Evolutionary conservation across 2,113 vertebrate genomes (phyloP), one percentile per base, ranked within the genome.

Genomic region (Hippoglossus stenolepis): DNA sequence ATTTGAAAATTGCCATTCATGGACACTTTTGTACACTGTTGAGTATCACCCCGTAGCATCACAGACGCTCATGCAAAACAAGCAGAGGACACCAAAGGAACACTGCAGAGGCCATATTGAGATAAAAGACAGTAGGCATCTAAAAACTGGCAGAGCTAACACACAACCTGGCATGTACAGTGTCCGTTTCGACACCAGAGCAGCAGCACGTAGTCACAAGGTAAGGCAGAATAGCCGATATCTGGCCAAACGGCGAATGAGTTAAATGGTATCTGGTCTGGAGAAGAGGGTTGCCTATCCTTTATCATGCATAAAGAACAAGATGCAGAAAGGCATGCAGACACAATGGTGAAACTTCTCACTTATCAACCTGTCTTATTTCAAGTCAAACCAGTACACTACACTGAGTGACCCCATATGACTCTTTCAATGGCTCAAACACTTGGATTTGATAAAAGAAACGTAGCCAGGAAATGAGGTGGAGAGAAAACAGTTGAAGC

Each of bases 281-380:
- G 24, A 81, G 66, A 69, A 64, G 65, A 73, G 64, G 20, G 69
- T 59, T 73, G 57, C 70, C 83, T 70, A 20, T 84, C 31, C 47
- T 68, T 76, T 60, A 17, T 80, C 94, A 95, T 93, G 94, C 93
- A 92, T 65, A 75, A 66, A 86, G 67, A 85, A 75, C 84, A 90
- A 85, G 86, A 94, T 94, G 93, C 93, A 93, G 79, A 92, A 92
- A 63, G 40, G 70, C 95, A 95, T 95, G 94, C 94, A 93, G 70
- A 78, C 78, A 85, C 69, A 85, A 84, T 21, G 70, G 61, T 66
- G 61, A 85, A 80, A 79, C 59, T n/a, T 54, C 53, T 69, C 18
- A 68, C 65, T 75, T 63, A 31, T 31, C 31, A 31, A 7, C 31
- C 31, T 7, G 31, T 31, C 31, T 31, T 31, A 53, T 54, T 69